Conservation (phyloP, 2,113 vertebrate genomes). For the Fregetta grallaria region DNA sequence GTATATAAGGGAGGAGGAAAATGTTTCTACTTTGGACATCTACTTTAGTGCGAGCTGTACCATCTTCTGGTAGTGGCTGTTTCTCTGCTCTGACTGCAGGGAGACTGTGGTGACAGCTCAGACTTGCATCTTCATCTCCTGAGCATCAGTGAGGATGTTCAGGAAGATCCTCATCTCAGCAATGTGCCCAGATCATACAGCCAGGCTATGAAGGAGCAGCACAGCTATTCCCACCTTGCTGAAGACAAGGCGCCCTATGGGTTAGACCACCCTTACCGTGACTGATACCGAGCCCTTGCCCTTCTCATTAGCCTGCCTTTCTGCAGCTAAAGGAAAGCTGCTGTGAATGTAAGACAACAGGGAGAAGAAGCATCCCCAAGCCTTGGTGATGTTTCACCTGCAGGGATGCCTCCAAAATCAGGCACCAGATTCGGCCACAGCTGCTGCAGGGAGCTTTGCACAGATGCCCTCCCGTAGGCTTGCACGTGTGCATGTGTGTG, state of each 20-base stretch:
- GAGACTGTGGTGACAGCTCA: not conserved
- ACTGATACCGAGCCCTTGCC: rapidly evolving
- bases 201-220: not conserved
- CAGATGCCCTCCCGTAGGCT: not conserved
- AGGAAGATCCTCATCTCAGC: not conserved
- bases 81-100: not conserved
- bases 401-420: not conserved
- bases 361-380: not conserved
- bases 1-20: not conserved
- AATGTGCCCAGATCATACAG: not conserved
- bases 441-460: not conserved
- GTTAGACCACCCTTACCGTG: not conserved
- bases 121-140: not conserved
- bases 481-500: rapidly evolving
- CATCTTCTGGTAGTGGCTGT: not conserved
- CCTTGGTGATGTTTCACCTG: not conserved
- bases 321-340: not conserved
- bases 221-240: not conserved
- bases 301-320: not conserved
- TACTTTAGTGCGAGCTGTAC: not conserved
- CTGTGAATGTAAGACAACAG: not conserved
- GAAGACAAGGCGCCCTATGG: not conserved
- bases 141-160: not conserved
- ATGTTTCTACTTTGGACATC: not conserved
- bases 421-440: not conserved